Conservation (phyloP, 2,113 vertebrate species). For the Noctilio leporinus region DNA sequence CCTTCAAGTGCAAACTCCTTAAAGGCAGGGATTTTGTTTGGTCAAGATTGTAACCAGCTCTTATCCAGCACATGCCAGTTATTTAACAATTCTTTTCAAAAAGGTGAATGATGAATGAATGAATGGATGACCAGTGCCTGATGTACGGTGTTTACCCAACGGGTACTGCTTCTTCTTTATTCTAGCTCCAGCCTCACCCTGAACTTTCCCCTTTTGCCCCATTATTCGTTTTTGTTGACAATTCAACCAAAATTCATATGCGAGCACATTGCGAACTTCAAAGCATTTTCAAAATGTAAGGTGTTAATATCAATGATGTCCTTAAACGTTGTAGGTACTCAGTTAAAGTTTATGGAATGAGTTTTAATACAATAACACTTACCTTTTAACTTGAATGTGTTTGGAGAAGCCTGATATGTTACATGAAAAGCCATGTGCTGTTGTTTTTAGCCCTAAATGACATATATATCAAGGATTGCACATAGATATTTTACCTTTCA, state of each 20-base stretch:
- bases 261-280: background rate
- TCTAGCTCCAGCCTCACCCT: background rate
- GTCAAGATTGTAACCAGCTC: background rate
- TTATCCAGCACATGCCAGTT: background rate
- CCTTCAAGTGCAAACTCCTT: background rate
- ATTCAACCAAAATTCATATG: background rate
- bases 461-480: background rate
- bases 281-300: background rate
- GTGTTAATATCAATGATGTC: background rate
- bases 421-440: background rate
- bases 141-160: background rate
- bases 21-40: background rate
- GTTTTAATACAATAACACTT: background rate
- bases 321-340: background rate
- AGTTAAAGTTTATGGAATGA: background rate
- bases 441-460: background rate
- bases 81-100: background rate
- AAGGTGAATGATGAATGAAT: background rate
- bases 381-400: background rate
- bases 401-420: background rate
- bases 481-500: background rate
- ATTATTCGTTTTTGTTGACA: background rate
- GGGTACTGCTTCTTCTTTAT: background rate
- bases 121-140: background rate
- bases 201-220: too few species aligned